Evolutionary conservation across 2,797 vertebrate species (phyloP).

Genomic region (Buphagus erythrorhynchus): DNA sequence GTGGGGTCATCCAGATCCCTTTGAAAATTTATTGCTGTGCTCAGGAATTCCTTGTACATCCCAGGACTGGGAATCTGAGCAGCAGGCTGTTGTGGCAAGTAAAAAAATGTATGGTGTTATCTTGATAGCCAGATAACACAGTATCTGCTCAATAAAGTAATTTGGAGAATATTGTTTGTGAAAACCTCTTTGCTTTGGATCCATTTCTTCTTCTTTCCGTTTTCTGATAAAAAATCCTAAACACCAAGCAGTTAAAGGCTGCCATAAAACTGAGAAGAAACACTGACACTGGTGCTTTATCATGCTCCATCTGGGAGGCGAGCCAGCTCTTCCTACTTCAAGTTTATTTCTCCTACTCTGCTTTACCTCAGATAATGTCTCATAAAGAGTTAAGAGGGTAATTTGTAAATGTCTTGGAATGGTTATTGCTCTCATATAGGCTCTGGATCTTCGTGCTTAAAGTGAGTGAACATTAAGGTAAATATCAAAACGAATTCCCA

Average conservation of each 20-base stretch:
- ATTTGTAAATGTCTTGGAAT: constrained; percentile 78
- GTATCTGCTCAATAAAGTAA: constrained; percentile 85
- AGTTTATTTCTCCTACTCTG: constrained; percentile 84
- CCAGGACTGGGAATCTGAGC: constrained; percentile 84
- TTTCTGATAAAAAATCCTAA: constrained; percentile 88
- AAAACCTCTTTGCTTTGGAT: constrained; percentile 84
- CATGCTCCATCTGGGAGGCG: constrained; percentile 76
- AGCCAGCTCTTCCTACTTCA: constrained; percentile 84
- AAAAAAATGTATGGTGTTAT: constrained; percentile 86
- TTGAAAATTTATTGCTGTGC: constrained; percentile 86
- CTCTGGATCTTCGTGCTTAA: constrained; percentile 41
- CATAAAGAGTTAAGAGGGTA: constrained; percentile 84
- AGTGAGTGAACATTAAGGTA: constrained; percentile 57
- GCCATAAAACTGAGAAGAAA: constrained; percentile 86
- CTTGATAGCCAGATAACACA: constrained; percentile 91
- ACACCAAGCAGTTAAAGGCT: constrained; percentile 86
- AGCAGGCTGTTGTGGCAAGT: constrained; percentile 73
- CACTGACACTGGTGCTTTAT: constrained; percentile 77
- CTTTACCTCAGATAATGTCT: constrained; percentile 85
- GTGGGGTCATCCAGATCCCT: constrained; percentile 60
- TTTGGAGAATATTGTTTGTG: constrained; percentile 81
- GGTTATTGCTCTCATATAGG: constrained; percentile 73
- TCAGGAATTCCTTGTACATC: constrained; percentile 86
- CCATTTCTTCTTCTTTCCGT: constrained; percentile 82
- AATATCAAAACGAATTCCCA: constrained; percentile 54